Conservation (phyloP, 1,140 invertebrate species). For the Calephelis virginiensis region DNA sequence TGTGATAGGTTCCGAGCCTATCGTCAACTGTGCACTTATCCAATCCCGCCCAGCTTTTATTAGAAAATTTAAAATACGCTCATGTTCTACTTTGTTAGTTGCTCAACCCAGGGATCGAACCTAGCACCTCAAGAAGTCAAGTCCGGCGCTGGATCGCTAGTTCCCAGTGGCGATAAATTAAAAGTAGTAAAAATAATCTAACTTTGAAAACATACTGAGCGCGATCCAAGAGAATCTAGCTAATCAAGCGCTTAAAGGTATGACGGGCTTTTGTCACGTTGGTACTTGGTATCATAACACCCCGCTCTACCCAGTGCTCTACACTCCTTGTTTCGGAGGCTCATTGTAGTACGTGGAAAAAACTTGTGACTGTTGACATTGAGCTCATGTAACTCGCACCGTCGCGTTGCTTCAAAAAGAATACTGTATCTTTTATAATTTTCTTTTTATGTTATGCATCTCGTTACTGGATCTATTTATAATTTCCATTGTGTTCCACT, state of each 20-base stretch:
- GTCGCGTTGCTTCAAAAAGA: constrained; percentile 35
- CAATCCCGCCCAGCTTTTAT: no score
- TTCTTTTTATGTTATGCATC: constrained; percentile 37
- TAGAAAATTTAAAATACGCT: no score
- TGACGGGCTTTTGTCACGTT: background rate
- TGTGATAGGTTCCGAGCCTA: no score
- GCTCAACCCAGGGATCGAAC: no score
- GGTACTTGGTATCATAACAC: constrained; percentile 14
- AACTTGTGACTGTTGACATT: constrained; percentile 71
- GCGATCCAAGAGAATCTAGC: background rate
- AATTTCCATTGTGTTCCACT: constrained; percentile 9
- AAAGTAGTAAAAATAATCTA: background rate
- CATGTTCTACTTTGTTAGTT: no score
- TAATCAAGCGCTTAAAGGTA: constrained; percentile 1
- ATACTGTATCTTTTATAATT: constrained; percentile 43
- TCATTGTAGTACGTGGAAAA: constrained; percentile 58
- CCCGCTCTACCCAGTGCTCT: constrained; percentile 53
- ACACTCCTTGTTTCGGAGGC: constrained; percentile 61
- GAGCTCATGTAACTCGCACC: constrained; percentile 43
- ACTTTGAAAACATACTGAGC: no score
- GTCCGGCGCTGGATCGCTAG: no score
- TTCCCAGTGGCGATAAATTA: no score
- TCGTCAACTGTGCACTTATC: no score
- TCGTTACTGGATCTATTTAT: constrained; percentile 31
- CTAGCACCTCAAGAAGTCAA: no score